Percentiles rank a stretch among this genome's conserved stretches.
These are phyloP conservation scores for Telmatochromis sp. DNA, from an alignment of 2,113 vertebrate species.

Conservation along the genomic window DNA sequence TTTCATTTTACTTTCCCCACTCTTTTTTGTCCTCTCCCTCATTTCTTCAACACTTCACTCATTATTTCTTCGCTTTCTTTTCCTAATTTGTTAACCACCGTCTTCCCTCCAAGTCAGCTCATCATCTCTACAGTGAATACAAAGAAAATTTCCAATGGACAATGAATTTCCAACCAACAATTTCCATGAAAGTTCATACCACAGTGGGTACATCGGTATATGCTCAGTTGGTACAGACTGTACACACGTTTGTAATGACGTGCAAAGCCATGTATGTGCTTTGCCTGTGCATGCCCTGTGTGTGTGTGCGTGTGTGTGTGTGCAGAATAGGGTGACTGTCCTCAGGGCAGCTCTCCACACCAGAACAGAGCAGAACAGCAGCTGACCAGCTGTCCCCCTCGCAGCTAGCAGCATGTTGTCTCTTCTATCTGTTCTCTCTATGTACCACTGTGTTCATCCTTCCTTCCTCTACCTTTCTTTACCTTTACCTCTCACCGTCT, in stretches of 20 bases:
- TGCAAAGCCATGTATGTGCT: not conserved
- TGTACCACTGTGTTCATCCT: not conserved
- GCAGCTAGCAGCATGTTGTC: conserved; percentile 49
- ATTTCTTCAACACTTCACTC: not conserved
- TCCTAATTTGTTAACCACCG: not conserved
- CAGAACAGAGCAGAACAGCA: conserved; percentile 41
- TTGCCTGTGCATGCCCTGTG: not conserved
- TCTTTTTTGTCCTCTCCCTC: not conserved
- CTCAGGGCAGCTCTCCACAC: conserved; percentile 55
- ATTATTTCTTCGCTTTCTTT: not conserved
- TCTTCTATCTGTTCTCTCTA: conserved; percentile 5
- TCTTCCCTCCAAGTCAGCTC: not conserved
- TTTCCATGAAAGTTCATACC: not conserved
- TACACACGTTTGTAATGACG: not conserved
- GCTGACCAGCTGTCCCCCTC: conserved; percentile 61
- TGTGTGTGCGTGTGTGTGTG: not conserved
- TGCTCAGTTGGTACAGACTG: not conserved
- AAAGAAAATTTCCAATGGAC: not conserved
- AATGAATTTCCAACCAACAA: not conserved
- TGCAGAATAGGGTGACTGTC: conserved; percentile 17
- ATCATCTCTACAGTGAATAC: not conserved
- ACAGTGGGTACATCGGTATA: not conserved
- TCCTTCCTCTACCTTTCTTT: not conserved
- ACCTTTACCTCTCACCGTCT: not conserved
- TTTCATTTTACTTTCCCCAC: not conserved